Base-by-base conservation (phyloP, 2,888 invertebrate species). In the Altica lythri region DNA sequence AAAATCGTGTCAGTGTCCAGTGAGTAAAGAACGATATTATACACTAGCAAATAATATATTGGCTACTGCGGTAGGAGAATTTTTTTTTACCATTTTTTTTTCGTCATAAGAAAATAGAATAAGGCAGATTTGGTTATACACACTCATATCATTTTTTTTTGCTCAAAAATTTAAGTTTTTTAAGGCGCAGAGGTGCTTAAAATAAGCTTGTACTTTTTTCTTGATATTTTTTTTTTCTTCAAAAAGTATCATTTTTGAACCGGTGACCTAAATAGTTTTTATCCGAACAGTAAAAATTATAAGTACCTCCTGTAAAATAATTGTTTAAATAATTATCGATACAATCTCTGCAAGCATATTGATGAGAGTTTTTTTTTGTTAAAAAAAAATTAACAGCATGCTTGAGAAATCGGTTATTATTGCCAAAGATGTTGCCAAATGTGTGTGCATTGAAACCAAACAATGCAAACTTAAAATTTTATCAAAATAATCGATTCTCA, bases 151-250 rank as follows among this genome's bases (percentile, higher is more conserved):
- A 76, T 76, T 75, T n/a, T n/a, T n/a, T n/a, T 74, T 78, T 74
- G 72, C 76, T 78, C 79, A 76, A 75, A 77, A 77, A 75, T 78
- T 77, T 81, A 80, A 81, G n/a, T n/a, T 81, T 82, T 48, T 82
- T 84, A 84, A 84, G 84, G 84, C 84, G 84, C 84, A 83, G 83
- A 84, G 83, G 84, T 84, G 84, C 83, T 84, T 80, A 80, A 83
- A 83, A 82, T 82, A 83, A 83, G 83, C 83, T 84, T 84, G 84
- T 83, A 83, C 83, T 83, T 82, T 83, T 82, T 78, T 81, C 80
- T 79, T 82, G 82, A 82, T 82, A 81, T 80, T 73, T 78, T 72
- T 66, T 78, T 72, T 66, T n/a, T n/a, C n/a, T n/a, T n/a, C n/a
- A n/a, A n/a, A n/a, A 70, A 73, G 68, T 73, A 68, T 73, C 64